Percentiles rank a stretch among this genome's conserved stretches.
Conservation (phyloP, 2,797 vertebrate species). For the Capromys pilorides region DNA sequence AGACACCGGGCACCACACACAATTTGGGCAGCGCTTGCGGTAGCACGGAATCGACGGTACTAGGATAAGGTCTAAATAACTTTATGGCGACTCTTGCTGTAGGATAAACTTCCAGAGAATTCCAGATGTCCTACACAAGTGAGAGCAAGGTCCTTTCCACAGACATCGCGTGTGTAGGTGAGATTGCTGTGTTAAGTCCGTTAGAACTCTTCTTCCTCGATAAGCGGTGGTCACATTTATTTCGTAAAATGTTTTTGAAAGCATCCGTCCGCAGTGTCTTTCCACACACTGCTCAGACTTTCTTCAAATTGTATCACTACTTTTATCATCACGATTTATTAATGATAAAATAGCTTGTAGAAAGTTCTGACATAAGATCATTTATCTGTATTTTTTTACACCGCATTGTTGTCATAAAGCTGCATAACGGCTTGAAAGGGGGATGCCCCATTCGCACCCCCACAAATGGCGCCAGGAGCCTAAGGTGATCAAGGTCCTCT, state of each 20-base stretch:
- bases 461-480: background rate
- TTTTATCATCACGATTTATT: background rate
- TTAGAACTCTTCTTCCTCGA: background rate
- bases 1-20: background rate
- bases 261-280: background rate
- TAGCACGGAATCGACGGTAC: background rate
- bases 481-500: background rate
- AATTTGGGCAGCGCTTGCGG: background rate
- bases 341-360: background rate
- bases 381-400: background rate
- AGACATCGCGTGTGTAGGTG: background rate
- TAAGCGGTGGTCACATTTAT: background rate
- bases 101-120: background rate
- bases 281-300: background rate
- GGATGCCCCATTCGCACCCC: background rate
- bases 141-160: background rate
- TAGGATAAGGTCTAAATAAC: background rate
- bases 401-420: background rate
- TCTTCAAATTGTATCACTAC: background rate
- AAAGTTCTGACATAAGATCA: constrained; percentile 26
- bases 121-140: background rate
- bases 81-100: background rate
- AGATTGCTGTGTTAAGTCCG: background rate
- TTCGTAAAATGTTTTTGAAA: background rate
- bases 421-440: background rate